phyloP scores from a whole-genome alignment of 2,797 vertebrate species.

The Antrozous pallidus region DNA sequence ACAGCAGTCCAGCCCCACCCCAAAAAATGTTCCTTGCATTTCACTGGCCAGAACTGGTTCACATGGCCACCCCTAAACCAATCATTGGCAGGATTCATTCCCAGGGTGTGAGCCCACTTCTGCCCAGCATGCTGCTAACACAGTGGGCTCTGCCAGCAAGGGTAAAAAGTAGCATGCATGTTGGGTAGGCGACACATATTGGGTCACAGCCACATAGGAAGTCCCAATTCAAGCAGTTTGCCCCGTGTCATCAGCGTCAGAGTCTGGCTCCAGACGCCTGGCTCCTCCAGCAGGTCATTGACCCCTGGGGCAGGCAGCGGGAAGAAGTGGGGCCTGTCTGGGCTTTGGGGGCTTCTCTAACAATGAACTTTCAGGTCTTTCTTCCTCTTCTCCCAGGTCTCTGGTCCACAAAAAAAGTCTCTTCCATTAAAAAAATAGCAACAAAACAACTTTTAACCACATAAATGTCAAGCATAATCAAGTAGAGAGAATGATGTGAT shows the following conservation, averaged over 20 bases:
- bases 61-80: neutral
- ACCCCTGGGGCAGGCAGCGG: rapidly evolving
- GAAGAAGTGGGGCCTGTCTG: neutral
- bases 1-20: neutral
- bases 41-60: neutral
- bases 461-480: neutral
- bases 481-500: neutral
- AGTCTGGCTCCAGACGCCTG: neutral
- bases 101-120: neutral
- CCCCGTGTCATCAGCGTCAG: neutral
- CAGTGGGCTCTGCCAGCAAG: neutral
- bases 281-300: neutral
- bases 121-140: neutral
- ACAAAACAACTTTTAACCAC: neutral
- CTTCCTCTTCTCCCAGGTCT: neutral
- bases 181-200: neutral
- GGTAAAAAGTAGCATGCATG: neutral
- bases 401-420: neutral
- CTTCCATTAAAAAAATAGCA: neutral
- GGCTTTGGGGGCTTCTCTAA: neutral
- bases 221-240: neutral
- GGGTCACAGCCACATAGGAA: neutral
- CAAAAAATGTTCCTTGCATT: neutral
- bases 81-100: neutral
- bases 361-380: neutral